These are phyloP conservation scores for Chloroceryle amazona DNA, from an alignment of 2,797 vertebrate species.

Conservation along the genomic window DNA sequence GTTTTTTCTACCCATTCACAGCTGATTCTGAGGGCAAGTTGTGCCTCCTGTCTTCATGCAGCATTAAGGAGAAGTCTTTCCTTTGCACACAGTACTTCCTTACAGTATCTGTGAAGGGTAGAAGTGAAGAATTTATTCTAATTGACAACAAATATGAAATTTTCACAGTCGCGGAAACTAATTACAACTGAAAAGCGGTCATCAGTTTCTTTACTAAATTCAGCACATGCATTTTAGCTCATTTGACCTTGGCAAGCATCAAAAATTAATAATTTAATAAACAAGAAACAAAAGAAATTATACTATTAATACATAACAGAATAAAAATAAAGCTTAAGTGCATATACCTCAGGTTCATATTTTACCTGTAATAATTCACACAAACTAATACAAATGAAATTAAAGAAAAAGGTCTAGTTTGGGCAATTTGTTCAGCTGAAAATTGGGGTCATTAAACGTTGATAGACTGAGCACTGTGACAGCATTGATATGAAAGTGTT, in stretches of 20 bases:
- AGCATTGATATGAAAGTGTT: not conserved
- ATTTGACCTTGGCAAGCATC: not conserved
- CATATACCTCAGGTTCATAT: not conserved
- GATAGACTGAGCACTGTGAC: not conserved
- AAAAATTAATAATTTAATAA: not conserved
- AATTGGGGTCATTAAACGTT: not conserved
- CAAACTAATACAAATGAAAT: not conserved
- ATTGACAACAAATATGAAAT: not conserved
- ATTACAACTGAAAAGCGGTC: not conserved
- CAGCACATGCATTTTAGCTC: conserved; percentile 3
- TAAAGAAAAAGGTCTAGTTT: not conserved
- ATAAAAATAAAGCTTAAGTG: not conserved
- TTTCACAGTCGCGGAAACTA: conserved; percentile 4
- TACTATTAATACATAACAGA: not conserved
- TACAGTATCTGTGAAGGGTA: conserved; percentile 13
- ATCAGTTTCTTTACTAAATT: not conserved
- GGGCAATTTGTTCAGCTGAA: not conserved
- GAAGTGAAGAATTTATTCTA: conserved; percentile 30
- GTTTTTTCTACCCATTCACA: not conserved
- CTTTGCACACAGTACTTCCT: not conserved
- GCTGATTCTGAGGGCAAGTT: not conserved
- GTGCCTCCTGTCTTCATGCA: not conserved
- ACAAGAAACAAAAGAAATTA: not conserved
- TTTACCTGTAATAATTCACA: not conserved
- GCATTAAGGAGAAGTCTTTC: not conserved